Evolutionary conservation across 2,797 vertebrate genomes (phyloP), one percentile per base, ranked within the genome.

Genomic region (Melanotaenia nigrans): DNA sequence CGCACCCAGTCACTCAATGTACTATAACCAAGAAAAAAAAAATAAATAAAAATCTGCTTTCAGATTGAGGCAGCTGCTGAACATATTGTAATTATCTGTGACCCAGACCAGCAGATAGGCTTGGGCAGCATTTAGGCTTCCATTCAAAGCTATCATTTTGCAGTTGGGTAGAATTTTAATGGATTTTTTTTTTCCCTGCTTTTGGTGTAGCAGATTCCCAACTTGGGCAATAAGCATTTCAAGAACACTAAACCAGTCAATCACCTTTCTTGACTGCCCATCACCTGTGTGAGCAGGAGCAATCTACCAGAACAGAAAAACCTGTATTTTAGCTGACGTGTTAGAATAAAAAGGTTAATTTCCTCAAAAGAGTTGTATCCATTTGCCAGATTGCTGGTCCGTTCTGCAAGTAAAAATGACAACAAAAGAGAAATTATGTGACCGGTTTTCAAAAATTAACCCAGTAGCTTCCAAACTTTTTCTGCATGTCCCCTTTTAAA

Each of bases 81-180:
- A 82, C 84, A 86, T 79, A 73, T 75, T 82, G 84, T 81, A 94
- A 94, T 94, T 90, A 93, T 85, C 81, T 78, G 65, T 79, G 82
- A 85, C 87, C 86, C 75, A 28, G 65, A 90, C 84, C 69, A 85
- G 82, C 82, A 89, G 77, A 82, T 85, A 87, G 79, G 79, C 83
- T 89, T 53, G 22, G 76, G 68, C 80, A 86, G 81, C 84, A 72
- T 92, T 93, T 92, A 87, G 78, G 79, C 77, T 78, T 80, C 83
- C 77, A 92, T 91, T 93, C 92, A 93, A 87, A 90, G 79, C 71
- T 66, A 82, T 90, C 83, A 88, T 90, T 56, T 89, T 87, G 81
- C 76, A 71, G 73, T 89, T 68, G 78, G 71, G 74, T 68, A 78
- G 81, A 78, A 71, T 86, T 85, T 85, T 84, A 89, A 91, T 86